These are phyloP conservation scores for Vulpes ferrilata DNA, from an alignment of 2,113 vertebrate genomes.

Conservation along the genomic window DNA sequence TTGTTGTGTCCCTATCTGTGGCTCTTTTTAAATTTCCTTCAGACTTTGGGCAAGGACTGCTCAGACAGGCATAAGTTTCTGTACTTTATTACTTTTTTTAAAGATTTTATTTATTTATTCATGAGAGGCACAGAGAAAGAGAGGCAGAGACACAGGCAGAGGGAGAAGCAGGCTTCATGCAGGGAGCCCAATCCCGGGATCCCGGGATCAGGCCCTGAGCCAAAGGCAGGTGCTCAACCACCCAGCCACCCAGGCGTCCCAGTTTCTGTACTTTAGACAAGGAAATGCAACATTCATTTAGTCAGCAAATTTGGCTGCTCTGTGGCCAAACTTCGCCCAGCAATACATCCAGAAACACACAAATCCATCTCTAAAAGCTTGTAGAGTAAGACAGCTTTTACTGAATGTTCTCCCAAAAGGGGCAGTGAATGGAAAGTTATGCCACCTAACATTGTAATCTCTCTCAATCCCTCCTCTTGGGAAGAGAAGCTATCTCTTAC, in stretches of 20 bases:
- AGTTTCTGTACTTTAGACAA: conserved; percentile 25
- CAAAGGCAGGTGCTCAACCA: too few species aligned
- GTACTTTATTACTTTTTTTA: neutral
- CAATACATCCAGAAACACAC: neutral
- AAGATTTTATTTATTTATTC: too few species aligned
- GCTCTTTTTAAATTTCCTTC: neutral
- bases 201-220: too few species aligned
- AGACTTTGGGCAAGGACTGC: neutral
- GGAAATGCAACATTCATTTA: neutral
- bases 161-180: too few species aligned
- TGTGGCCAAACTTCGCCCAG: neutral
- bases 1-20: neutral
- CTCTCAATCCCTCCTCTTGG: neutral
- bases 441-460: neutral
- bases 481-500: neutral
- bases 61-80: neutral
- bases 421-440: neutral
- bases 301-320: neutral
- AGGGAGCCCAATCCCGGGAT: too few species aligned
- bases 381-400: neutral
- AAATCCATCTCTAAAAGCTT: conserved; percentile 25
- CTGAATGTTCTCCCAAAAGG: conserved; percentile 38
- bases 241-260: too few species aligned
- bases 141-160: too few species aligned
- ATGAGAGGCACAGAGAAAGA: too few species aligned